Percentiles rank a stretch among this genome's conserved stretches.
These are phyloP conservation scores for Petrocephalus microphthalmus DNA, from an alignment of 2,113 vertebrate genomes.

Conservation along the genomic window DNA sequence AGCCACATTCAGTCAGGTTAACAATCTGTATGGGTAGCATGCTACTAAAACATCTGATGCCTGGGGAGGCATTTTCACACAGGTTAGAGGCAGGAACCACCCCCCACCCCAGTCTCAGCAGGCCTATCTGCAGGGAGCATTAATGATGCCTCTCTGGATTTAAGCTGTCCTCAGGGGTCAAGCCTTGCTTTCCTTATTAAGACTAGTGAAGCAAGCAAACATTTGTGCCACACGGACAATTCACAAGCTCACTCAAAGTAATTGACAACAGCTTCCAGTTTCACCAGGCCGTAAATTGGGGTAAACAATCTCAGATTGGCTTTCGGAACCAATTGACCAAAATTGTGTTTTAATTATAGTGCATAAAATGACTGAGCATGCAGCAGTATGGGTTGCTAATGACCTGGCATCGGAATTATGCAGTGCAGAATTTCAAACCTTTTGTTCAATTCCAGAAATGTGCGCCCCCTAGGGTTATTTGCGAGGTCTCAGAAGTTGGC, in stretches of 20 bases:
- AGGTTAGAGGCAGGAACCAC: neutral
- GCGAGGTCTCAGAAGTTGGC: neutral
- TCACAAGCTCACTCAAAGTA: constrained; percentile 5
- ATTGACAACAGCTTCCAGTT: neutral
- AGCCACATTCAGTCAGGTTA: neutral
- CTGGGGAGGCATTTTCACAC: neutral
- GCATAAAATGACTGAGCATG: neutral
- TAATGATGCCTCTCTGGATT: neutral
- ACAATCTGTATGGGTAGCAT: neutral
- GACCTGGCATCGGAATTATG: neutral
- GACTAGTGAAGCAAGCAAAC: neutral
- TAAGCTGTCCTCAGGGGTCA: neutral
- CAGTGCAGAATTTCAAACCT: neutral
- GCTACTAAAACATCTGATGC: neutral
- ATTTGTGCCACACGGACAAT: neutral
- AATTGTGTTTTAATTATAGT: neutral
- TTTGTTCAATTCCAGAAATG: neutral
- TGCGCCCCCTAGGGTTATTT: neutral
- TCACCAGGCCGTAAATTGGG: neutral
- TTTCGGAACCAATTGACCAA: constrained; percentile 4
- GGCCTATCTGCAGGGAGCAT: neutral
- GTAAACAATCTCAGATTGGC: constrained; percentile 2
- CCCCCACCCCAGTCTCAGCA: neutral
- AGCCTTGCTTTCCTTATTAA: neutral
- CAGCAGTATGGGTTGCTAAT: neutral